phyloP scores from a whole-genome alignment of 2,797 vertebrate genomes.

The Euthynnus affinis region DNA sequence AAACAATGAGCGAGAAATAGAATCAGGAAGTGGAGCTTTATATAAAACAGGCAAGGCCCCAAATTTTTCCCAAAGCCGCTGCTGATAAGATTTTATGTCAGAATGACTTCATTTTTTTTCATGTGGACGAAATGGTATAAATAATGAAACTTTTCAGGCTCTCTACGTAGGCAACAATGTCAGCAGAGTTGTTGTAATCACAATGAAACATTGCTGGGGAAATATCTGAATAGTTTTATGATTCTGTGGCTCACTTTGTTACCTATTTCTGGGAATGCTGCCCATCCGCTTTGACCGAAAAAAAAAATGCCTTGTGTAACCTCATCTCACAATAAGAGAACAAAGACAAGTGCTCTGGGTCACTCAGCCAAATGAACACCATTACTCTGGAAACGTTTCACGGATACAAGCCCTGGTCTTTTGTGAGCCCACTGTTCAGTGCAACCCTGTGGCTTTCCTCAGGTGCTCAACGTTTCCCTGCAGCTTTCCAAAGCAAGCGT shows the following conservation, averaged over 20 bases:
- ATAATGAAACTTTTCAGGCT: slow-evolving; percentile 23
- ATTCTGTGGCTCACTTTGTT: slow-evolving; percentile 50
- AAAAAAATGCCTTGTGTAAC: slow-evolving; percentile 38
- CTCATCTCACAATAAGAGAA: slow-evolving; percentile 48
- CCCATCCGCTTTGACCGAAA: slow-evolving; percentile 36
- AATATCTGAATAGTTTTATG: slow-evolving; percentile 39
- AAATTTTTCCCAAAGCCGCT: slow-evolving; percentile 14
- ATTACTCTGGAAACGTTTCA: slow-evolving; percentile 56
- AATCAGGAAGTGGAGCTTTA: slow-evolving; percentile 64
- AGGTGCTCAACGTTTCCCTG: slow-evolving; percentile 80
- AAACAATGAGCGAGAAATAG: slow-evolving; percentile 71
- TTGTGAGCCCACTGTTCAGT: slow-evolving; percentile 62
- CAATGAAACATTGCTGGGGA: slow-evolving; percentile 10
- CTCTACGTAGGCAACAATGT: slow-evolving; percentile 24
- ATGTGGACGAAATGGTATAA: background rate
- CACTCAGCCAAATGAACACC: slow-evolving; percentile 62
- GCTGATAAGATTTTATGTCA: slow-evolving; percentile 36
- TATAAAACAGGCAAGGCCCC: slow-evolving; percentile 38
- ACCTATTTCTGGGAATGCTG: slow-evolving; percentile 50
- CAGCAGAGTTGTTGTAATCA: slow-evolving; percentile 39
- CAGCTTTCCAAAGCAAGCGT: slow-evolving; percentile 76
- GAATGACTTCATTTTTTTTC: slow-evolving; percentile 19
- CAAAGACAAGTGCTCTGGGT: slow-evolving; percentile 68
- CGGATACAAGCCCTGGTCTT: slow-evolving; percentile 51
- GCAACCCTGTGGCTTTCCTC: slow-evolving; percentile 77